Base-by-base conservation (phyloP, 2,797 vertebrate species). In the Danio kyathit region DNA sequence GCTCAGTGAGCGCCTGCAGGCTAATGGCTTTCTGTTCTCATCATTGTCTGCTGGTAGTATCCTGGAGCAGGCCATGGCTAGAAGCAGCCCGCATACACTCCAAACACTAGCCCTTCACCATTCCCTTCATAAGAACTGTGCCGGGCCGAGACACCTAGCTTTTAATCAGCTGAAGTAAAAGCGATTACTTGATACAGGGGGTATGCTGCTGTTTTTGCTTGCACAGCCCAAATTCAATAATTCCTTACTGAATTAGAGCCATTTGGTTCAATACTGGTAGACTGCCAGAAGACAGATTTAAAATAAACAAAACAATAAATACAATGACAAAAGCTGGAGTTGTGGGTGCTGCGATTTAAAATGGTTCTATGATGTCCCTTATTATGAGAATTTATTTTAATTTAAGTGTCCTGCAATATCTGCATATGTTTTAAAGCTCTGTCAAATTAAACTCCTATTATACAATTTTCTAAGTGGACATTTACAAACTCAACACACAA, bases 241-340 rank as follows among this genome's bases (percentile, higher is more conserved):
- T 82, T 79, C 80, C 72, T 76, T 46, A 16, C 29, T 69, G 72
- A 82, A 82, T 82, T 67, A 82, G 64, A 59, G 57, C 7, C 6
- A 9, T 80, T 79, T 67, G 41, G 52, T 44, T 64, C 54, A 49
- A 16, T 49, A 61, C 21, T 51, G 56, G 76, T 74, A 44, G 44
- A 13, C 12, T 78, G 61, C 74, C 76, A 87, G 21, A 61, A 82
- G 44, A 81, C n/a, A 51, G 61, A 80, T 82, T 81, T 17, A 44
- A 54, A 76, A 57, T 46, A 29, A 29, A 29, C 29, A 29, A 29
- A 29, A 29, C 29, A 29, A 29, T 7, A 1, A 52, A 46, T n/a
- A 49, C 19, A 49, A 44, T 16, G 17, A 19, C 41, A 3, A 67
- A 10, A 63, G 19, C 43, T 13, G 38, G 21, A 54, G 46, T 3